Percentiles rank a stretch among this genome's conserved stretches.
phyloP scores from a whole-genome alignment of 2,888 invertebrate species.

The Lamproptera curius region DNA sequence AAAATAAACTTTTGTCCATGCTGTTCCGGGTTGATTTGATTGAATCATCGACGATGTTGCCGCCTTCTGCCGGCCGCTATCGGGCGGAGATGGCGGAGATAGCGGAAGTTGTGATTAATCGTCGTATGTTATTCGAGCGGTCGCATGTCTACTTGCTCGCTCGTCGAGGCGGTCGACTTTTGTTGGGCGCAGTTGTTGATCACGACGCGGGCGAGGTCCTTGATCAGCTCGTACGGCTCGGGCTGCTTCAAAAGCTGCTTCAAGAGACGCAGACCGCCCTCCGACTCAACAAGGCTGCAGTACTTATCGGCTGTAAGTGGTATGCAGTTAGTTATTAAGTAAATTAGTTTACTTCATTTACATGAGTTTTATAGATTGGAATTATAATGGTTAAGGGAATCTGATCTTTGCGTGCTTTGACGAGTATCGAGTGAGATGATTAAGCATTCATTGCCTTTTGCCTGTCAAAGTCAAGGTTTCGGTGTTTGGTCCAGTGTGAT shows the following conservation, averaged over 20 bases:
- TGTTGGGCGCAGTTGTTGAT: constrained; percentile 79
- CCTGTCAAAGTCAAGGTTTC: too few relatives aligned
- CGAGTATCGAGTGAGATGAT: too few relatives aligned
- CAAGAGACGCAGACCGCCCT: constrained; percentile 89
- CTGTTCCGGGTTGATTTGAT: neutral
- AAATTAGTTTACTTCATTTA: too few relatives aligned
- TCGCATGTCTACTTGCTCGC: neutral
- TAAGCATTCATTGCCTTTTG: too few relatives aligned
- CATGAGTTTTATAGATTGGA: too few relatives aligned
- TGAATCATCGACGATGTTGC: neutral
- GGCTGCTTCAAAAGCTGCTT: constrained; percentile 80
- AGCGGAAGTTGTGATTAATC: neutral
- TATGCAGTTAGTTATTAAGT: too few relatives aligned
- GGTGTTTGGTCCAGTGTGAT: too few relatives aligned
- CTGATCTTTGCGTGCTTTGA: too few relatives aligned
- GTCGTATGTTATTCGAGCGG: neutral
- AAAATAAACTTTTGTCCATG: neutral
- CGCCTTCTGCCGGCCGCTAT: too few relatives aligned
- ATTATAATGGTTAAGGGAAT: too few relatives aligned
- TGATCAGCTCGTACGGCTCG: constrained; percentile 81
- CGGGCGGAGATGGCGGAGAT: too few relatives aligned
- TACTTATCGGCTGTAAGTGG: constrained; percentile 91
- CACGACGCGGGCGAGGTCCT: constrained; percentile 82
- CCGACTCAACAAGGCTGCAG: constrained; percentile 90
- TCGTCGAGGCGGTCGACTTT: constrained; percentile 14